Evolutionary conservation across 1,140 invertebrate genomes (phyloP).

Genomic region (Drosophila albomicans): DNA sequence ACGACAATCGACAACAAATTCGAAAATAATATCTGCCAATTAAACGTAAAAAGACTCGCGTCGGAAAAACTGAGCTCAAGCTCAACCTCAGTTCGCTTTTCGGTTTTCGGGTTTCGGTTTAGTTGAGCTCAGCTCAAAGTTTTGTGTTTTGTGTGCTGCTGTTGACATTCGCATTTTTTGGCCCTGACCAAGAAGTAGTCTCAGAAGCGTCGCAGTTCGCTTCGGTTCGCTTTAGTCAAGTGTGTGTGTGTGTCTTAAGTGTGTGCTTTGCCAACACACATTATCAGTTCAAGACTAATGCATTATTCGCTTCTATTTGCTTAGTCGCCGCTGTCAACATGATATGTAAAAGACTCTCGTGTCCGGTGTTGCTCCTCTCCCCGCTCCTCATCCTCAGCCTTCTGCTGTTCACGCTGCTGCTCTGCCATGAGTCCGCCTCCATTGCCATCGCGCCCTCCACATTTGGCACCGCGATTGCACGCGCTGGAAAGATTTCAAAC

Average conservation of each 20-base stretch:
- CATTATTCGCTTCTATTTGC: conserved; percentile 66
- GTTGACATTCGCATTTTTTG: conserved; percentile 77
- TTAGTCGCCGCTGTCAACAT: conserved; percentile 59
- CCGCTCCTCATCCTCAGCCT: conserved; percentile 44
- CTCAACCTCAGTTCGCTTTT: conserved; percentile 14
- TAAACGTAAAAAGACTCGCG: conserved; percentile 58
- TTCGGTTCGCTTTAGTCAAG: conserved; percentile 54
- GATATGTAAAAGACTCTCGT: conserved; percentile 53
- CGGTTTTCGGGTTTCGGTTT: neutral
- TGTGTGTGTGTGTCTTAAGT: conserved; percentile 33
- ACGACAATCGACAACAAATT: conserved; percentile 60
- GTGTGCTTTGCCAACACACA: conserved; percentile 56
- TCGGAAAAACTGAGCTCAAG: conserved; percentile 46
- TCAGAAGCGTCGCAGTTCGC: conserved; percentile 54
- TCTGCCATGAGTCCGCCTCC: conserved; percentile 53
- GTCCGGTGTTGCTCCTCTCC: conserved; percentile 39
- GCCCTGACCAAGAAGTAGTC: conserved; percentile 79
- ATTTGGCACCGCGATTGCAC: conserved; percentile 86
- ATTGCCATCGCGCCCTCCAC: conserved; percentile 86
- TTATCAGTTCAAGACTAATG: conserved; percentile 58
- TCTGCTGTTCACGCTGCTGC: conserved; percentile 44
- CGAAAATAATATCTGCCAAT: conserved; percentile 70
- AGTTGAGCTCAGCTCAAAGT: neutral
- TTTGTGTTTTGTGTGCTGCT: conserved; percentile 28
- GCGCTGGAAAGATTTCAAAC: conserved; percentile 87